phyloP scores from a whole-genome alignment of 2,888 invertebrate genomes.

The Synergus laeviventris region DNA sequence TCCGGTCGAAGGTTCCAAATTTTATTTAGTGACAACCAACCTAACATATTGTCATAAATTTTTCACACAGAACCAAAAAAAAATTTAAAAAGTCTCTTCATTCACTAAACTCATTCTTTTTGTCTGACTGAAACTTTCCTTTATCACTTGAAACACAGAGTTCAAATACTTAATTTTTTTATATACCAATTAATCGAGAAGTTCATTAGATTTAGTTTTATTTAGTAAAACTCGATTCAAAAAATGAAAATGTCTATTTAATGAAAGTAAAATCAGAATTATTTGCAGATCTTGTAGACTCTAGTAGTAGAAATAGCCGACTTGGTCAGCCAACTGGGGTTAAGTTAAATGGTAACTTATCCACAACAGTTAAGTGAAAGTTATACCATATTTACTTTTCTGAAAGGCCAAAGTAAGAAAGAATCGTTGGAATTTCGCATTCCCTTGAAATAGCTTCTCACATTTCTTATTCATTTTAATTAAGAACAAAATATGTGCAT shows the following conservation, averaged over 20 bases:
- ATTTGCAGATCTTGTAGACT: neutral
- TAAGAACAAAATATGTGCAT: neutral
- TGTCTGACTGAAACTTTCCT: neutral
- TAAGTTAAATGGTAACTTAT: neutral
- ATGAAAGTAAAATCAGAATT: neutral
- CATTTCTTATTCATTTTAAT: neutral
- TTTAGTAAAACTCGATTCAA: too few relatives aligned
- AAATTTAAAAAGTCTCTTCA: neutral
- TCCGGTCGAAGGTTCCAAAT: neutral
- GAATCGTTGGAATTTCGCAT: neutral
- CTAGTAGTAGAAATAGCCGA: neutral
- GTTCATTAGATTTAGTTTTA: too few relatives aligned
- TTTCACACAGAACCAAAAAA: neutral
- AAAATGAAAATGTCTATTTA: too few relatives aligned
- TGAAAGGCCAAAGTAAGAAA: neutral
- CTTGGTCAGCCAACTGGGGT: slow-evolving; percentile 1
- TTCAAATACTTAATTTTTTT: neutral
- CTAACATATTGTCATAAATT: neutral
- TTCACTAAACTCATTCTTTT: neutral
- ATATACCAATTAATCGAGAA: too few relatives aligned
- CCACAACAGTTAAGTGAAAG: neutral
- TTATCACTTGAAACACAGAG: neutral
- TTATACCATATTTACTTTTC: slow-evolving; percentile 14
- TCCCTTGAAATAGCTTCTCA: neutral
- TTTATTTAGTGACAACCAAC: slow-evolving; percentile 11